Base-by-base conservation (phyloP, 2,888 invertebrate species). In the Nomada ruficornis region DNA sequence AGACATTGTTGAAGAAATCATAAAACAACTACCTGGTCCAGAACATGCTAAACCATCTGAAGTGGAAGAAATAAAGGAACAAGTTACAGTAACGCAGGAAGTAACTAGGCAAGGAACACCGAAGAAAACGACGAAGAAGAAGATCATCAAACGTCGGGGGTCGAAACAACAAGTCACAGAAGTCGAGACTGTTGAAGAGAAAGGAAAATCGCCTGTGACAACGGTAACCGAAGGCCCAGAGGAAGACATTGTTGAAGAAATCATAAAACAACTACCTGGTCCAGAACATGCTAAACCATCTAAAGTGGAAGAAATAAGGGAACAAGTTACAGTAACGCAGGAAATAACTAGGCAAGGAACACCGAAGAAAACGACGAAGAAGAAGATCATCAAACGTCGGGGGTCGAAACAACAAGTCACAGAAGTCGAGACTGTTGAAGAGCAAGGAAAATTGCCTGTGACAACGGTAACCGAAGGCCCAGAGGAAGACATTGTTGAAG, bases 21-120 rank as follows among this genome's bases (percentile, higher is more conserved):
- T n/a, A n/a, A n/a, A n/a, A n/a, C n/a, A n/a, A n/a, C n/a, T n/a
- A 80, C 88, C 93, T 0, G 86, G 89, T 11, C 91, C 87, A 5
- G 82, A 86, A 18, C 92, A 94, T 2, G 94, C 36, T 1, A 95
- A 94, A 86, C 94, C 94, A 64, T 85, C 82, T 54, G 88, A 83
- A 69, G 91, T 85, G 78, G 93, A 88, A n/a, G 86, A 89, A n/a
- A 82, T 87, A 3, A 72, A 63, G 0, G 89, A 90, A 70, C 82
- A 82, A 15, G 84, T 88, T 0, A 81, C 86, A 4, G 91, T 80
- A 70, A 91, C 42, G 84, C 90, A 86, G 71, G 93, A 60, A 83
- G 90, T 80, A 0, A 88, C 88, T 0, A 93, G 74, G 3, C 77
- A 84, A 26, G 86, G 82, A 0, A 86, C 85, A n/a, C 78, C 73